phyloP scores from a whole-genome alignment of 2,113 vertebrate genomes.

The Myocastor coypus region DNA sequence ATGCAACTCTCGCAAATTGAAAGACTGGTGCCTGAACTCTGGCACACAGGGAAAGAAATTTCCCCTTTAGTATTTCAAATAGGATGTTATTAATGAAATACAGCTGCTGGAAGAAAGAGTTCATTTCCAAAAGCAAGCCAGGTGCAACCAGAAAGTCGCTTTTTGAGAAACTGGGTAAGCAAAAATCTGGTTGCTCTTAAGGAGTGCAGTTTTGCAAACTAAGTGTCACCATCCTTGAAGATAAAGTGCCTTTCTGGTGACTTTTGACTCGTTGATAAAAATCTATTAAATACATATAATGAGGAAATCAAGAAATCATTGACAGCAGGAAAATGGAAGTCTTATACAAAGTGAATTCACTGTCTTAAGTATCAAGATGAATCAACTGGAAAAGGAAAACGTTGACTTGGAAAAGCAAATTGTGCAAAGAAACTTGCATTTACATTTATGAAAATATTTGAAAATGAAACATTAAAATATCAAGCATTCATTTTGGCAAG shows the following conservation, averaged over 20 bases:
- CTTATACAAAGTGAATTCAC: slow-evolving; percentile 11
- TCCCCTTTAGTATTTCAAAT: slow-evolving; percentile 66
- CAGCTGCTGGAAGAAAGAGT: slow-evolving; percentile 26
- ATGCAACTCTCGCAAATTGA: slow-evolving; percentile 44
- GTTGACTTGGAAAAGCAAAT: background rate
- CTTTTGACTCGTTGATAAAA: slow-evolving; percentile 43
- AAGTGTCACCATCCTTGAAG: background rate
- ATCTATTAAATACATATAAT: slow-evolving; percentile 46
- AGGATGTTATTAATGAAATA: slow-evolving; percentile 55
- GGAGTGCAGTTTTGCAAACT: background rate
- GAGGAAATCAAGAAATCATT: slow-evolving; percentile 22
- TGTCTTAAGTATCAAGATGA: background rate
- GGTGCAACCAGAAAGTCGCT: background rate
- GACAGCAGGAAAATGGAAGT: slow-evolving; percentile 21
- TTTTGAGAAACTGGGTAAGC: slow-evolving; percentile 24
- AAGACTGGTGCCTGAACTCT: slow-evolving; percentile 49
- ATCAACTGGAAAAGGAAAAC: slow-evolving; percentile 30
- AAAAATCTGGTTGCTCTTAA: slow-evolving; percentile 25
- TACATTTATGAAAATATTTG: slow-evolving; percentile 25
- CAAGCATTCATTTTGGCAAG: background rate
- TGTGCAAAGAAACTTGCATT: slow-evolving; percentile 8
- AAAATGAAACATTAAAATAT: slow-evolving; percentile 40
- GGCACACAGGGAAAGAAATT: slow-evolving; percentile 33
- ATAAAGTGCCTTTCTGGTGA: slow-evolving; percentile 4
- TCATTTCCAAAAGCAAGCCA: slow-evolving; percentile 1